Evolutionary conservation across 2,113 vertebrate genomes (phyloP), one percentile per base, ranked within the genome.

Genomic region (Pongo abelii): DNA sequence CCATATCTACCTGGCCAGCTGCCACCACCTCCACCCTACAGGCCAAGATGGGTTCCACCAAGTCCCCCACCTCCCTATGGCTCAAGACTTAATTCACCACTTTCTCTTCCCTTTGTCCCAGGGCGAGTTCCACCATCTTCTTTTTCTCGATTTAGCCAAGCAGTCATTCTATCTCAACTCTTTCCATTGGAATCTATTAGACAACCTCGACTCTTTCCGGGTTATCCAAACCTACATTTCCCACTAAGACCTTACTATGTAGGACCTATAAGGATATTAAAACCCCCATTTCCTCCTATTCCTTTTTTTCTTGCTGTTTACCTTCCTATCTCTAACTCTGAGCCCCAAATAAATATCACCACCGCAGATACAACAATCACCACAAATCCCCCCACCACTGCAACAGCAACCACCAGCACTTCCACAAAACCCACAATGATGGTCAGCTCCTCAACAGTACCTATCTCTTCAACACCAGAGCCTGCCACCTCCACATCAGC

Each of bases 41-140:
- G 43, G 8, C 18, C 43, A 87, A 25, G 8, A 86, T 0, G 7
- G 17, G 0, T 10, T 87, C 59, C 13, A 69, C 3, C 7, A 43
- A 6, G 2, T 0, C 2, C 3, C 1, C 2, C 3, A 38, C 8
- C 22, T 72, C 5, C 1, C 20, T 12, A 3, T 0, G 6, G 7
- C 25, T 27, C 18, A 35, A 3, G 20, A 69, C 6, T 59, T 50
- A 20, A 1, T 40, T 23, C 23, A 40, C 35, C 14, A 61, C 61
- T 0, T 18, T 30, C 9, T 61, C 17, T 30, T 32, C 8, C 6
- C 10, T 30, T 61, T 18, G 22, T 30, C 2, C 40, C 55, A 50
- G 32, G 13, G 11, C 20, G 27, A 6, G 9, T 10, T 70, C 61
- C 10, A 46, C 86, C 16, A 79, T 18, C 2, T 40, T 7, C 16